Evolutionary conservation across 2,797 vertebrate species (phyloP), one percentile per base, ranked within the genome.

Genomic region (Steatocranus sp.): DNA sequence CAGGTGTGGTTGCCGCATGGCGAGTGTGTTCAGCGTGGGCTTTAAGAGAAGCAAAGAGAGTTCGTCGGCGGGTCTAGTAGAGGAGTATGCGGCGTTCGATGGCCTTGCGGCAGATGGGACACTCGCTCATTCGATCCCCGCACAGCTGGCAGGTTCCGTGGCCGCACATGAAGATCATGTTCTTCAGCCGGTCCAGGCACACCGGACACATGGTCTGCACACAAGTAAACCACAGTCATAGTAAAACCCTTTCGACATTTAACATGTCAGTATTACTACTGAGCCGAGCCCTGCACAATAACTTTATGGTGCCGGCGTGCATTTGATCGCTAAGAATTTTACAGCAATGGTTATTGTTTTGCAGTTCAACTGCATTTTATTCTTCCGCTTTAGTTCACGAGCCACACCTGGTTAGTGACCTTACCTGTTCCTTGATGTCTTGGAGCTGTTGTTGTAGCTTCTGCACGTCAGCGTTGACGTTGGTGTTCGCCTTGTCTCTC

Each of bases 151-250:
- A 99, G 0, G 99, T 99, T 81, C 99, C 99, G 0, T 99, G 99
- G 87, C 99, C 99, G 80, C 99, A 99, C 94, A 99, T 98, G 93
- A 99, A 99, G 95, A 99, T 99, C 99, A 99, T 99, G 86, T 99
- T 99, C 97, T 99, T 99, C 90, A 99, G 96, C 17, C 99, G 97
- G 94, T 99, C 99, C 96, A 99, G 88, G 89, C 99, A 99, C 68
- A 99, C 99, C 8, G 99, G 99, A 87, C 99, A 99, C 99, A 99
- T 99, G 0, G 99, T 99, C 99, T 99, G 95, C 7, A 95, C 77
- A 76, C 50, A 83, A 73, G 84, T 1, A 11, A 50, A 15, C 11
- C 41, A 27, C 76, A 27, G 83, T 73, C 18, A 3, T 12, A n/a
- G 15, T 48, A 3, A 73, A 73, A 48, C 27, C 41, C 41, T 48